These are phyloP conservation scores for Magallana ariakensis DNA, from an alignment of 1,140 invertebrate species.

Conservation along the genomic window DNA sequence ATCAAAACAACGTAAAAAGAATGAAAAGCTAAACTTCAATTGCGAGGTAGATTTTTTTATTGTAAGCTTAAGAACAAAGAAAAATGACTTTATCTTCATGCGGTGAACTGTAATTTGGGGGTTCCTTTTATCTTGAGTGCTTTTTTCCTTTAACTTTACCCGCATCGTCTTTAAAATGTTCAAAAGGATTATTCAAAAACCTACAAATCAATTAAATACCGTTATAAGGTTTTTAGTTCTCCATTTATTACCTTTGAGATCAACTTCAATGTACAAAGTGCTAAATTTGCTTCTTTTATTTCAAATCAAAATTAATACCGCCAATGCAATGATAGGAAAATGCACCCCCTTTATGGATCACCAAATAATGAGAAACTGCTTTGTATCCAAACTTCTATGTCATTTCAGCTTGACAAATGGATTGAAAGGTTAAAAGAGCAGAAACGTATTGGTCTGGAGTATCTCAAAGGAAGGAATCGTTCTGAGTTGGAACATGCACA, in stretches of 20 bases:
- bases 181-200: slow-evolving; percentile 37
- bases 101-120: neutral
- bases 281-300: slow-evolving; percentile 37
- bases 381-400: slow-evolving; percentile 32
- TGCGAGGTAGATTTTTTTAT: neutral
- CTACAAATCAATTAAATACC: slow-evolving; percentile 38
- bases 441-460: slow-evolving; percentile 8
- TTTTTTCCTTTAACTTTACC: slow-evolving; percentile 8
- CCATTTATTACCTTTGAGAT: slow-evolving; percentile 32
- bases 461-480: neutral
- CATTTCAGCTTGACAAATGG: slow-evolving; percentile 31
- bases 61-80: neutral
- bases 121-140: slow-evolving; percentile 29
- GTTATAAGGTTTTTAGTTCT: slow-evolving; percentile 27
- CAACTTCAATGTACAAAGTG: slow-evolving; percentile 38
- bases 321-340: slow-evolving; percentile 17
- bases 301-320: slow-evolving; percentile 37
- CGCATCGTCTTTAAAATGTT: slow-evolving; percentile 3
- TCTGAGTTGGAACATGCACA: slow-evolving; percentile 26
- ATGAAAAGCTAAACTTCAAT: too few relatives aligned
- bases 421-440: slow-evolving; percentile 20
- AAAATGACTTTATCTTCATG: slow-evolving; percentile 15
- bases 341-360: neutral
- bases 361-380: slow-evolving; percentile 27
- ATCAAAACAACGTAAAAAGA: too few relatives aligned